These are phyloP conservation scores for Tetragnatha versicolor DNA, from an alignment of 1,140 invertebrate species.

Conservation along the genomic window DNA sequence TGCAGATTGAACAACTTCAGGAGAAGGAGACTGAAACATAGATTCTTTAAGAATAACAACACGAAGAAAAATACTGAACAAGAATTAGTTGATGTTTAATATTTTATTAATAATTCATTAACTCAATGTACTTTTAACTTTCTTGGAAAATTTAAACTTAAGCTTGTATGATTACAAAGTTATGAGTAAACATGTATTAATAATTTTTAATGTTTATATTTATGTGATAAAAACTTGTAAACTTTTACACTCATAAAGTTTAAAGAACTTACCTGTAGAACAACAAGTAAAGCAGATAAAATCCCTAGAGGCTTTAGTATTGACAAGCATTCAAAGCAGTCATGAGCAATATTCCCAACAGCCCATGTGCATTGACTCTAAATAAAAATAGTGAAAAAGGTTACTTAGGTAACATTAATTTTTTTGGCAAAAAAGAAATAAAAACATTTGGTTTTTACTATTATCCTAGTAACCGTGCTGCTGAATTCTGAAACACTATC, in stretches of 20 bases:
- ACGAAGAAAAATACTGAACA: too few relatives aligned
- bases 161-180: too few relatives aligned
- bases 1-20: slow-evolving; percentile 5
- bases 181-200: not conserved
- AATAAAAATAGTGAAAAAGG: not conserved
- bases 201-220: not conserved
- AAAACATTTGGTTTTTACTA: not conserved
- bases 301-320: slow-evolving; percentile 35
- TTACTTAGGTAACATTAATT: not conserved
- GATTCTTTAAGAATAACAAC: not conserved
- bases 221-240: too few relatives aligned
- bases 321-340: slow-evolving; percentile 24
- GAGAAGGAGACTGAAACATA: not conserved
- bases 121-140: too few relatives aligned
- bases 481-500: too few relatives aligned
- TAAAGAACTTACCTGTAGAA: slow-evolving; percentile 9
- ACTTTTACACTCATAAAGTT: too few relatives aligned
- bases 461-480: not conserved
- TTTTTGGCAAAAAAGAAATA: not conserved
- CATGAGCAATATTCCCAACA: slow-evolving; percentile 35
- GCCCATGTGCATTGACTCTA: slow-evolving; percentile 47
- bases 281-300: not conserved
- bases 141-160: too few relatives aligned
- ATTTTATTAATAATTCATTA: too few relatives aligned
- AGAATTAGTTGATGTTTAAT: too few relatives aligned